Conservation (phyloP, 2,113 vertebrate species). For the Cardinalis cardinalis region DNA sequence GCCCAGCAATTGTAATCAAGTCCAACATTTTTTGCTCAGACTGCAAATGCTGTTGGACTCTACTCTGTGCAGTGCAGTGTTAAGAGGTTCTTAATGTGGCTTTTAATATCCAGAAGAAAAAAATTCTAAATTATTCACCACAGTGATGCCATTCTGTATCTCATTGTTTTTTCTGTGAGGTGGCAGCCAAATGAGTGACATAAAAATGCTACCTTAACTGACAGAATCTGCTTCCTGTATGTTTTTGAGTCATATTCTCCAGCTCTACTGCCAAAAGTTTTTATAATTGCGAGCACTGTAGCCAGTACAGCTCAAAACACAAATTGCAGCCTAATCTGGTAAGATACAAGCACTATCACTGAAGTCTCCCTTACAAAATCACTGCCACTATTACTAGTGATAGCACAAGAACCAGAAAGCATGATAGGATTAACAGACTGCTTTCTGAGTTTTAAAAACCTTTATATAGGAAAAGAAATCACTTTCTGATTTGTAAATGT, state of each 20-base stretch:
- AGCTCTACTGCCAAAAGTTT: constrained; percentile 11
- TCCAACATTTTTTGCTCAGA: not conserved
- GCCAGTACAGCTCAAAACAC: not conserved
- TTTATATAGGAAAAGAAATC: not conserved
- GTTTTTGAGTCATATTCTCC: constrained; percentile 46
- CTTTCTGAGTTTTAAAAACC: not conserved
- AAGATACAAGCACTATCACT: not conserved
- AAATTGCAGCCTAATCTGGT: not conserved
- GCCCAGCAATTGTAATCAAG: not conserved
- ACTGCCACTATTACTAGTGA: not conserved
- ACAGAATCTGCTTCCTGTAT: constrained; percentile 21
- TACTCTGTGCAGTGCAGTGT: not conserved
- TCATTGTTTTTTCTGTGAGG: not conserved
- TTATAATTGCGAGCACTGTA: not conserved
- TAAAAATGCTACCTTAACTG: constrained; percentile 5
- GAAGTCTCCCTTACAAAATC: not conserved
- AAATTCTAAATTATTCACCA: not conserved
- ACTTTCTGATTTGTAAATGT: not conserved
- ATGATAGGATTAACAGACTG: not conserved
- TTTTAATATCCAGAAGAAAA: not conserved
- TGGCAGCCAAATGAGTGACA: not conserved
- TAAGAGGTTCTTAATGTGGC: not conserved
- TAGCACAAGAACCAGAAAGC: not conserved
- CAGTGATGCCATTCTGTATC: not conserved
- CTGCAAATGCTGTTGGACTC: not conserved